These are phyloP conservation scores for Bergia puertoricense DNA, from an alignment of 92 coral and sea anemone species.

Conservation along the genomic window DNA sequence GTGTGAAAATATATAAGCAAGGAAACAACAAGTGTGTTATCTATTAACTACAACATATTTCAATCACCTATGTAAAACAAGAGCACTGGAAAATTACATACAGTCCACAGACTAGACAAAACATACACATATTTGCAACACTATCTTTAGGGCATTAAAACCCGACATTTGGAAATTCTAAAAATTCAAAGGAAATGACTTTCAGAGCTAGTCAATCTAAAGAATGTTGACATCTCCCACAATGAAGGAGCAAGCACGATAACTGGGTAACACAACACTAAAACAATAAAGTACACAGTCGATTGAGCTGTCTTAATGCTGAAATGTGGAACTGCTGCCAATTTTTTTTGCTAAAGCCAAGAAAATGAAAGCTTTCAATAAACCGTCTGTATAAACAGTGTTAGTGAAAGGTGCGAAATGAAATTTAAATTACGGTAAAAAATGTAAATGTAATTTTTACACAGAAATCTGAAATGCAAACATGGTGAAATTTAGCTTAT, in stretches of 20 bases:
- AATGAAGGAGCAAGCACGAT: not conserved
- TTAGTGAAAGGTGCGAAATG: not conserved
- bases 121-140: not conserved
- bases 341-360: not conserved
- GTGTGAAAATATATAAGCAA: not conserved
- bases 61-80: too few species aligned
- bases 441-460: not conserved
- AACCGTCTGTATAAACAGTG: slow-evolving; percentile 2
- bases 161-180: not conserved
- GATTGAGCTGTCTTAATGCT: not conserved
- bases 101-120: not conserved
- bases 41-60: not conserved
- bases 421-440: not conserved
- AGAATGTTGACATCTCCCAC: not conserved
- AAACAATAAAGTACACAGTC: not conserved
- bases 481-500: not conserved
- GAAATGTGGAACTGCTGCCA: not conserved
- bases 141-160: not conserved
- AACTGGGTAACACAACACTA: slow-evolving; percentile 4
- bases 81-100: not conserved
- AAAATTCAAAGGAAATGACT: not conserved
- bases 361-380: not conserved
- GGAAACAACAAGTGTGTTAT: not conserved
- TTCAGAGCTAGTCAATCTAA: not conserved
- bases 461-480: slow-evolving; percentile 13